Evolutionary conservation across 2,113 vertebrate species (phyloP), one percentile per base, ranked within the genome.

Genomic region (Taxidea taxus): DNA sequence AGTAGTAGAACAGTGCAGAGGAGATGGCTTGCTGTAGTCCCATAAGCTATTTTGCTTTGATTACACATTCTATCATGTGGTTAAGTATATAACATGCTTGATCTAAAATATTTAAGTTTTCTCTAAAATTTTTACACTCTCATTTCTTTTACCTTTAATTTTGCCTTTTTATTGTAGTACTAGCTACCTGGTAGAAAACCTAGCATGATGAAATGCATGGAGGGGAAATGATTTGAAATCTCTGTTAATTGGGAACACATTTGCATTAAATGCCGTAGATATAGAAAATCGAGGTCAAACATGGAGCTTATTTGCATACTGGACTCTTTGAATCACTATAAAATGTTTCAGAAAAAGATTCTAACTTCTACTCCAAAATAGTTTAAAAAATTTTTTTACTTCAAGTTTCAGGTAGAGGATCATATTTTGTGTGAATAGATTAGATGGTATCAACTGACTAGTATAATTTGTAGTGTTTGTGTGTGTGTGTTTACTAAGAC

Each of bases 11-110:
- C 95, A 97, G 94, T 95, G 87, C 66, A 82, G 97, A 97, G 88
- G 94, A 82, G 93, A 95, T 64, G 90, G 95, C 83, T 94, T 87
- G 54, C 68, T 98, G 74, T 62, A 96, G 96, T 87, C 92, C 84
- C n/a, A 89, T 90, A 96, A 91, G 83, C 94, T 94, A n/a, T 97
- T 98, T 98, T 98, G 39, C 81, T 97, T 91, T 90, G 80, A 87
- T 96, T 90, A 91, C 56, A 85, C 88, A 75, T 60, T 88, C 23
- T 15, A 74, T 77, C 92, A 23, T 80, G 31, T 49, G 66, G 21
- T 31, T 77, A 94, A 92, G 77, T 84, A 78, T 49, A 34, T 58
- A 92, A 60, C 75, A 27, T 37, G n/a, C 7, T 34, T 51, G 12
- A 84, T 68, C 44, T 51, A n/a, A 47, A 91, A 77, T 91, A 25